Conservation (phyloP, 1,140 invertebrate genomes). For the Daktulosphaira vitifoliae region DNA sequence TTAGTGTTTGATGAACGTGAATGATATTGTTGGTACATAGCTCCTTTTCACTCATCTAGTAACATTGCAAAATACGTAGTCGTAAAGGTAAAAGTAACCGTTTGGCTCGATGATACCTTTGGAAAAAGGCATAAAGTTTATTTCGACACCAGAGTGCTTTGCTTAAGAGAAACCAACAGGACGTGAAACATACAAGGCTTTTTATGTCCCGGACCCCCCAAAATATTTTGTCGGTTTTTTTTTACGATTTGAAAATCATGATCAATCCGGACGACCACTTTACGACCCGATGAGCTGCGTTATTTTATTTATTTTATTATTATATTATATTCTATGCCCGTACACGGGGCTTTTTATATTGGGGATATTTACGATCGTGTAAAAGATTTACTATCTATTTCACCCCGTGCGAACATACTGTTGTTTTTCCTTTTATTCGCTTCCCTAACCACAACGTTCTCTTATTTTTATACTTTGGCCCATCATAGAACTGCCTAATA, state of each 20-base stretch:
- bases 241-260: slow-evolving; percentile 30
- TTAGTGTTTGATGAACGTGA: too few species aligned
- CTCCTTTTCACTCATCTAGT: too few species aligned
- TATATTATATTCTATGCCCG: slow-evolving; percentile 23
- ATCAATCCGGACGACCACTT: slow-evolving; percentile 26
- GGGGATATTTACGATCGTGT: slow-evolving; percentile 29
- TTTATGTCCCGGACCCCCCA: slow-evolving; percentile 11
- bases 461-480: slow-evolving; percentile 6
- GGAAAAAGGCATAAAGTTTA: too few species aligned
- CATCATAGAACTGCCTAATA: slow-evolving; percentile 23
- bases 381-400: slow-evolving; percentile 28
- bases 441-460: too few species aligned
- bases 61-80: too few species aligned
- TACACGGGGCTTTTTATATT: slow-evolving; percentile 11
- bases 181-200: background rate
- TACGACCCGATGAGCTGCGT: slow-evolving; percentile 22
- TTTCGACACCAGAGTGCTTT: too few species aligned
- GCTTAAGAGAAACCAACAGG: too few species aligned
- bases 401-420: background rate
- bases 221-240: slow-evolving; percentile 24
- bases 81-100: too few species aligned
- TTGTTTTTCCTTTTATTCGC: too few species aligned
- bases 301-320: slow-evolving; percentile 32
- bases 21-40: too few species aligned
- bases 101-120: too few species aligned